A percentile compares a stretch with the other conserved stretches of the same genome.
Conservation (phyloP, 2,797 vertebrate species). For the Hoplostethus mediterraneus region DNA sequence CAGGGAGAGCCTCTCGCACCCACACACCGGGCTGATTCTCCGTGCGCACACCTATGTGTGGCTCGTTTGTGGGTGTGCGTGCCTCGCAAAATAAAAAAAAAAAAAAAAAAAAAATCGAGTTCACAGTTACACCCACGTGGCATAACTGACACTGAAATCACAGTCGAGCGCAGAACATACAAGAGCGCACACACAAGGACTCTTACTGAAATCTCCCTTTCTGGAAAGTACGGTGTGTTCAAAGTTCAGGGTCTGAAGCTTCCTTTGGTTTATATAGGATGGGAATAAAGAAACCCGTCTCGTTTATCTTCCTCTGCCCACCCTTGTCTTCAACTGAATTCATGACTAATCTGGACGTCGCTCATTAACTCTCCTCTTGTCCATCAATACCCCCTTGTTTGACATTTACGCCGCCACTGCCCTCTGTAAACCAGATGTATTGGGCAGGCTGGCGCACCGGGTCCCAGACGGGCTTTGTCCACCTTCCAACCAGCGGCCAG, state of each 20-base stretch:
- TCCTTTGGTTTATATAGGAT: background rate
- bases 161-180: conserved; percentile 47
- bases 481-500: conserved; percentile 44
- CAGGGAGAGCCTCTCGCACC: conserved; percentile 76
- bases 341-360: conserved; percentile 6
- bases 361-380: conserved; percentile 4
- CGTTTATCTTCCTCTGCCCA: background rate
- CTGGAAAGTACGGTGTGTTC: background rate
- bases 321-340: conserved; percentile 13
- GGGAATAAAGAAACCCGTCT: background rate
- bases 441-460: conserved; percentile 38
- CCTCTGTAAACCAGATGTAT: conserved; percentile 19
- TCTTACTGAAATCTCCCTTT: background rate
- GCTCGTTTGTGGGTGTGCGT: conserved; percentile 64
- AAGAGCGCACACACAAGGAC: conserved; percentile 30
- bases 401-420: conserved; percentile 19
- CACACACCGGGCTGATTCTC: conserved; percentile 61
- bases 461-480: conserved; percentile 42
- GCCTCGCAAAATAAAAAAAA: conserved; percentile 72
- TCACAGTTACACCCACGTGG: conserved; percentile 72
- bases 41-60: conserved; percentile 71
- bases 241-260: background rate
- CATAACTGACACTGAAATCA: conserved; percentile 65
- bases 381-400: conserved; percentile 22
- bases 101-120: conserved; percentile 67